Evolutionary conservation across 64 coral and sea anemone species (phyloP).

Genomic region (Montipora cactus): DNA sequence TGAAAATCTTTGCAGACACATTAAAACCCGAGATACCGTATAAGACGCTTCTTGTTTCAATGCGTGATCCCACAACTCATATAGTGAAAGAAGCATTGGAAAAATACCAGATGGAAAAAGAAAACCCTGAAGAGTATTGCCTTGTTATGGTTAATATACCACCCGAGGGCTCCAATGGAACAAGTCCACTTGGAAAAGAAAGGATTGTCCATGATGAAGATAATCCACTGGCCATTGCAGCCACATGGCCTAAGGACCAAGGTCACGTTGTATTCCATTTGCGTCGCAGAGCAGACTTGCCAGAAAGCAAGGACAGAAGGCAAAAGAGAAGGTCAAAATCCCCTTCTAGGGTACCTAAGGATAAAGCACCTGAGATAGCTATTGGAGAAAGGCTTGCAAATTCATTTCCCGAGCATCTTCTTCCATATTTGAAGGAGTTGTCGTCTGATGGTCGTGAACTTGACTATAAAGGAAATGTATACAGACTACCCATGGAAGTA

Average conservation of each 20-base stretch:
- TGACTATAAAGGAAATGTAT: conserved; percentile 50
- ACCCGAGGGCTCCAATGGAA: conserved; percentile 75
- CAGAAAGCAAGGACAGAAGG: conserved; percentile 59
- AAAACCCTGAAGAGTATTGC: conserved; percentile 95
- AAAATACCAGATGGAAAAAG: conserved; percentile 90
- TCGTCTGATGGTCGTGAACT: conserved; percentile 82
- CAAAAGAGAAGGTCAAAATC: conserved; percentile 88
- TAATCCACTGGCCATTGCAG: conserved; percentile 90
- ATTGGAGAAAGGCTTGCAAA: conserved; percentile 77
- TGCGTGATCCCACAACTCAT: conserved; percentile 82
- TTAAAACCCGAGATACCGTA: conserved; percentile 97
- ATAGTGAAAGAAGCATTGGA: conserved; percentile 95
- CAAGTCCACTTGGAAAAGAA: conserved; percentile 81
- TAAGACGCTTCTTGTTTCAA: conserved; percentile 92
- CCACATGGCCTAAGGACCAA: conserved; percentile 86
- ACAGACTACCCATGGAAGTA: conserved; percentile 85
- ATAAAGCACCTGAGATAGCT: conserved; percentile 65
- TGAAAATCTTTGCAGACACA: conserved; percentile 98
- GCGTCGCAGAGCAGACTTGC: conserved; percentile 85
- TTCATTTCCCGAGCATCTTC: conserved; percentile 75
- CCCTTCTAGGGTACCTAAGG: conserved; percentile 80
- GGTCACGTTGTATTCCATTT: conserved; percentile 94
- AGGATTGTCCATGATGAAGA: conserved; percentile 94
- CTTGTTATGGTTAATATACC: conserved; percentile 95
- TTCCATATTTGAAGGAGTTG: conserved; percentile 84